Evolutionary conservation across 2,888 invertebrate genomes (phyloP), one percentile per base, ranked within the genome.

Genomic region (Amblyteles armatorius): DNA sequence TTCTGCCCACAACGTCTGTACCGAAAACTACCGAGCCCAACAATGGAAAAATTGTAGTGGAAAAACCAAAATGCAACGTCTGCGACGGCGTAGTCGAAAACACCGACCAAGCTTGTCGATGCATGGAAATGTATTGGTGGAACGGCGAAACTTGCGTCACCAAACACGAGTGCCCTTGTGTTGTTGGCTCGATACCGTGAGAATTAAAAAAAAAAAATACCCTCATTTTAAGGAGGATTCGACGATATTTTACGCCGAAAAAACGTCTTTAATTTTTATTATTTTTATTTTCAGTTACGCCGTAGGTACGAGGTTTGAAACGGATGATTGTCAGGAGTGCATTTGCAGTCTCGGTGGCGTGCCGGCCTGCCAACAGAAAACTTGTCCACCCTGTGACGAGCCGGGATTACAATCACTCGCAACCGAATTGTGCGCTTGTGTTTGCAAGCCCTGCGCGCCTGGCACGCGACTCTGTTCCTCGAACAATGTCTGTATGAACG

Each of bases 311-410:
- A 94, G 95, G 16, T 98, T 96, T 92, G 95, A 96, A 88, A 96
- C 96, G 60, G 95, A 96, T 11, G 95, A 96, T 86, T 98, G 98
- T 91, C 95, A 96, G 86, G 96, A 97, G 88, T 98, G 98, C 90
- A 94, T 96, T 63, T 98, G 98, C 92, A 95, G 96, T 86, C 91
- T 98, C 52, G 97, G 97, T 33, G 98, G 98, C 13, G 94, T 95
- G 36, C 93, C 96, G 0, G 95, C 95, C 88, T 98, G 98, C 91
- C 94, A 95, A 60, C 96, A 96, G 2, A 96, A 96, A 90, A 95
- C 95, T 88, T 96, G 97, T 90, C 96, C 96, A 79, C 93, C 95
- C 1, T 98, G 98, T 91, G 94, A 92, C 22, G 91, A 94, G 91
- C 89, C 95, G 94, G 95, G 95, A 9, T 92, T 96, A 73, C 95